A percentile compares a stretch with the other conserved stretches of the same genome.
These are phyloP conservation scores for Ormyrus nitidulus DNA, from an alignment of 2,888 invertebrate genomes.

Conservation along the genomic window DNA sequence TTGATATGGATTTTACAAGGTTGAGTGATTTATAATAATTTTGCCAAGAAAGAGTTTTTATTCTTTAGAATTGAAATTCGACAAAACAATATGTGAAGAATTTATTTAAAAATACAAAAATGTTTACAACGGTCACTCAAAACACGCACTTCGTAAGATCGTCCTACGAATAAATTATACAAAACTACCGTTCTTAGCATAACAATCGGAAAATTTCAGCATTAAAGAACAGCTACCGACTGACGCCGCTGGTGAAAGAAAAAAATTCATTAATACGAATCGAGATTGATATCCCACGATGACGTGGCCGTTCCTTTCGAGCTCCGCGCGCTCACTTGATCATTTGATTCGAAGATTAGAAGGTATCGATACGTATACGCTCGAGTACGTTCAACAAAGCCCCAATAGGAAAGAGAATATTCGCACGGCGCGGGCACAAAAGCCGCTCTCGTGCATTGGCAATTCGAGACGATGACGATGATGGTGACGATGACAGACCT, in stretches of 20 bases:
- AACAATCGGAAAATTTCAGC: constrained; percentile 23
- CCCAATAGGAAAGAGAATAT: constrained; percentile 13
- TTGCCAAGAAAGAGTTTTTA: background rate
- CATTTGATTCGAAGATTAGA: constrained; percentile 48
- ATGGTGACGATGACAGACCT: constrained; percentile 8
- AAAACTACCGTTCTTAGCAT: constrained; percentile 10
- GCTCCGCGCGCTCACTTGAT: constrained; percentile 8
- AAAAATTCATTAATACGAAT: constrained; percentile 20
- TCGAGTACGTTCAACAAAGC: constrained; percentile 20
- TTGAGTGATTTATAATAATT: constrained; percentile 34
- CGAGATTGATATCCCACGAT: constrained; percentile 42
- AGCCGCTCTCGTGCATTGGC: constrained; percentile 5
- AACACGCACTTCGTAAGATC: no score
- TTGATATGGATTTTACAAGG: constrained; percentile 34
- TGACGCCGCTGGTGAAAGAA: background rate
- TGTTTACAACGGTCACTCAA: no score
- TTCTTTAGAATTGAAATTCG: background rate
- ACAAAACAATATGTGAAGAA: no score
- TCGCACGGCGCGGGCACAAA: constrained; percentile 38
- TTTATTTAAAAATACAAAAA: no score
- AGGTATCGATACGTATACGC: constrained; percentile 43
- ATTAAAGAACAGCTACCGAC: constrained; percentile 37
- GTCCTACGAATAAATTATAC: background rate
- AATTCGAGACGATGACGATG: constrained; percentile 8
- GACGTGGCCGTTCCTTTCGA: constrained; percentile 35